phyloP scores from a whole-genome alignment of 2,888 invertebrate genomes.

The Cyclophora punctaria region DNA sequence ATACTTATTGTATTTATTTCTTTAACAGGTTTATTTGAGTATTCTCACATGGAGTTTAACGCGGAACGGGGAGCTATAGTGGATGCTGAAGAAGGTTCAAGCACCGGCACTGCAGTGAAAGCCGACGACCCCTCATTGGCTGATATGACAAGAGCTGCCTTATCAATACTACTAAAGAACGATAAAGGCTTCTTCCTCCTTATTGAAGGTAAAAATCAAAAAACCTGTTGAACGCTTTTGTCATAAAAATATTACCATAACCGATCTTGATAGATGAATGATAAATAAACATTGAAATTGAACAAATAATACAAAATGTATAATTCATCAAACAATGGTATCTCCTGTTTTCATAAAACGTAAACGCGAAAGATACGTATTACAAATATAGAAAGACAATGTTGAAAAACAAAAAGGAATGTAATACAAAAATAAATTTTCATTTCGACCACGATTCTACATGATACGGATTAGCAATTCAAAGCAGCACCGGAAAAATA shows the following conservation, averaged over 20 bases:
- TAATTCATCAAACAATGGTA: too few species aligned
- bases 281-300: too few species aligned
- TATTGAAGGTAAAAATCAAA: slow-evolving; percentile 77
- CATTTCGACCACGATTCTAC: too few species aligned
- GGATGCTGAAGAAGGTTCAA: slow-evolving; percentile 68
- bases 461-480: neutral
- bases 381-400: too few species aligned
- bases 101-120: slow-evolving; percentile 75
- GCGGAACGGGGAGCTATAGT: slow-evolving; percentile 79
- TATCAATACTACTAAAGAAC: slow-evolving; percentile 81
- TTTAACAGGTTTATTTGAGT: slow-evolving; percentile 80
- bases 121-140: slow-evolving; percentile 83
- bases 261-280: too few species aligned
- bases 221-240: too few species aligned
- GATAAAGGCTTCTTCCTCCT: slow-evolving; percentile 84
- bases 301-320: too few species aligned
- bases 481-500: neutral
- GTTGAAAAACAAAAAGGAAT: too few species aligned
- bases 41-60: slow-evolving; percentile 87
- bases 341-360: too few species aligned
- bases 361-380: too few species aligned
- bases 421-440: neutral
- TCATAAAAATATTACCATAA: too few species aligned
- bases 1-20: too few species aligned
- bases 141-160: slow-evolving; percentile 84